A percentile compares a stretch with the other conserved stretches of the same genome.
These are phyloP conservation scores for Cyprinodon tularosa DNA, from an alignment of 2,113 vertebrate genomes.

Conservation along the genomic window DNA sequence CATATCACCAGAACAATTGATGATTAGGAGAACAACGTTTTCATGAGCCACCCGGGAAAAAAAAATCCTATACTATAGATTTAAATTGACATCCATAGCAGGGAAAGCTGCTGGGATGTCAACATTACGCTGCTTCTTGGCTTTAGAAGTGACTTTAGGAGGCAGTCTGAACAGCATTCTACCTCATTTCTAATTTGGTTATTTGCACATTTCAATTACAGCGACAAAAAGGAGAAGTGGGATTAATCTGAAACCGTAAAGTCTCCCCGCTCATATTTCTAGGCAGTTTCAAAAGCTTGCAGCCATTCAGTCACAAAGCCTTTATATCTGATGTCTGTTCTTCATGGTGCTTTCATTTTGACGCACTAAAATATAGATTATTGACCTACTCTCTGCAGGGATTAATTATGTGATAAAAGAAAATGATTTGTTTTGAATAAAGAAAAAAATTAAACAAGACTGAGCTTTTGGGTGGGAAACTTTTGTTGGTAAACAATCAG, in stretches of 20 bases:
- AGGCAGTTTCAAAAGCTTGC: not conserved
- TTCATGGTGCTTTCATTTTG: too few species aligned
- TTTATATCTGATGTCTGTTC: too few species aligned
- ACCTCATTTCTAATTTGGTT: not conserved
- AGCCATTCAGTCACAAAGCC: not conserved
- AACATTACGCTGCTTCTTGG: not conserved
- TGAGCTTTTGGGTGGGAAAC: not conserved
- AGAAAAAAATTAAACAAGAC: not conserved
- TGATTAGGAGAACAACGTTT: too few species aligned
- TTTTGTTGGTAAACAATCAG: too few species aligned
- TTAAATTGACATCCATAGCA: not conserved
- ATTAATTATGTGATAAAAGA: not conserved
- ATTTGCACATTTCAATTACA: constrained; percentile 1
- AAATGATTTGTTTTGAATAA: not conserved
- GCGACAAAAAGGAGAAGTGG: constrained; percentile 11
- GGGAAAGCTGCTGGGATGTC: not conserved
- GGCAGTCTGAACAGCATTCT: not conserved
- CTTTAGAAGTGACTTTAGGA: not conserved
- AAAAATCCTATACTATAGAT: too few species aligned
- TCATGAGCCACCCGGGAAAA: too few species aligned
- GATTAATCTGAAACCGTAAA: not conserved
- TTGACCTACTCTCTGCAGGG: not conserved
- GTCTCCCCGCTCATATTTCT: not conserved
- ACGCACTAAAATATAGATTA: too few species aligned
- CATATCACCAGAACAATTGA: too few species aligned